phyloP scores from a whole-genome alignment of 1,140 invertebrate genomes.

The Neelides sp. region DNA sequence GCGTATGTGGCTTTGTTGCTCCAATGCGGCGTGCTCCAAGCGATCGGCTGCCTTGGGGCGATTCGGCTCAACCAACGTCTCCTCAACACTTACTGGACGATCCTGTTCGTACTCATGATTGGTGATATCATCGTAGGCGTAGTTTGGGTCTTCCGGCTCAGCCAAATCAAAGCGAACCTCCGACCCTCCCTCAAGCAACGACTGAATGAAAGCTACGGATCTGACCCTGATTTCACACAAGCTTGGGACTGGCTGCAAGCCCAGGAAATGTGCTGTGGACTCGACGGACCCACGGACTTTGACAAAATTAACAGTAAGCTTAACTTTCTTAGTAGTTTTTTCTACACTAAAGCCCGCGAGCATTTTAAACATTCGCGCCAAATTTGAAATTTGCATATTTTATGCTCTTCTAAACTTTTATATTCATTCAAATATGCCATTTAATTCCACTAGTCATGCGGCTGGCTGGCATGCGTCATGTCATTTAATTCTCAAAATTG shows the following conservation, averaged over 20 bases:
- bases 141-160: conserved; percentile 73
- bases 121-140: conserved; percentile 71
- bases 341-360: too few relatives aligned
- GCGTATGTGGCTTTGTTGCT: conserved; percentile 64
- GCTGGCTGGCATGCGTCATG: too few relatives aligned
- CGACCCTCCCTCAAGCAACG: conserved; percentile 49
- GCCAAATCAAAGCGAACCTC: conserved; percentile 56
- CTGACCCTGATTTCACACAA: conserved; percentile 55
- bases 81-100: conserved; percentile 71
- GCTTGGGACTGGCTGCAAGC: conserved; percentile 68
- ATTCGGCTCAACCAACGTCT: conserved; percentile 62
- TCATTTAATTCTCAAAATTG: too few relatives aligned
- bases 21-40: conserved; percentile 44
- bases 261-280: conserved; percentile 64
- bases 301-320: conserved; percentile 29
- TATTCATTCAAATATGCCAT: too few relatives aligned
- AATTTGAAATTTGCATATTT: too few relatives aligned
- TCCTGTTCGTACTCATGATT: conserved; percentile 61
- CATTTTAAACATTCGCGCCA: too few relatives aligned
- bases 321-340: too few relatives aligned
- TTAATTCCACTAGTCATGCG: too few relatives aligned
- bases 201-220: conserved; percentile 51
- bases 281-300: conserved; percentile 54
- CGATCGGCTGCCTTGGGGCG: conserved; percentile 53
- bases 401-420: too few relatives aligned